A percentile compares a stretch with the other conserved stretches of the same genome.
Evolutionary conservation across 2,113 vertebrate species (phyloP).

Genomic region (Enhydra lutris): DNA sequence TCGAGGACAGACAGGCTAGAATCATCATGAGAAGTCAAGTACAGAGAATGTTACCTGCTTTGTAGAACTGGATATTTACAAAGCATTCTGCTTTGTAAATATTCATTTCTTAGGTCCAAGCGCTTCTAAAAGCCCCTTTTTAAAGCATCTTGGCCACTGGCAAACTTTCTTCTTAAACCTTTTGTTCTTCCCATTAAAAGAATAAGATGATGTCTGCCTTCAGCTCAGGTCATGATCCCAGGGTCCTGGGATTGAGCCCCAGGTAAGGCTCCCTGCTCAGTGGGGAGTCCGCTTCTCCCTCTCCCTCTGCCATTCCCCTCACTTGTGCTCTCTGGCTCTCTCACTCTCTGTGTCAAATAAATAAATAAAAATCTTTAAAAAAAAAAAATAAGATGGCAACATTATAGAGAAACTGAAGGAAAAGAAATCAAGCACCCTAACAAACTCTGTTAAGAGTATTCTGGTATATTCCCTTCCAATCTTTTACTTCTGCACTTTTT

Average conservation of each 20-base stretch:
- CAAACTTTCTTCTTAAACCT: not conserved
- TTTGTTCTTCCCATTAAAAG: not conserved
- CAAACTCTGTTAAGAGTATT: conserved; percentile 10
- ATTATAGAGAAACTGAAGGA: not conserved
- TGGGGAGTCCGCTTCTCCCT: not conserved
- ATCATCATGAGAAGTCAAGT: not conserved
- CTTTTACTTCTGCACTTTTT: not conserved
- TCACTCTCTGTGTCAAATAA: not conserved
- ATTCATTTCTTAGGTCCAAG: not conserved
- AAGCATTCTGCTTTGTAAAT: not conserved
- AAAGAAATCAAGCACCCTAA: not conserved
- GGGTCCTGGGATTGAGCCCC: too few relatives aligned
- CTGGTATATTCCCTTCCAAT: not conserved
- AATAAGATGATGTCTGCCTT: not conserved
- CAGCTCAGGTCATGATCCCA: not conserved
- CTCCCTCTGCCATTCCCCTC: not conserved
- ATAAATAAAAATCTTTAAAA: not conserved
- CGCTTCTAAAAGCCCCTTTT: not conserved
- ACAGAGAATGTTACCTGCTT: not conserved
- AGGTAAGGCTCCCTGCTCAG: not conserved
- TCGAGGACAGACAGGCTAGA: not conserved
- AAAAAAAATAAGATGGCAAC: conserved; percentile 11
- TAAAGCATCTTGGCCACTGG: not conserved
- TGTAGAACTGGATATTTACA: not conserved
- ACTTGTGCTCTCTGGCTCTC: not conserved